Evolutionary conservation across 37 sponge, comb jelly and placozoan species (phyloP), one percentile per base, ranked within the genome.

Genomic region (Theonella swinhoei): DNA sequence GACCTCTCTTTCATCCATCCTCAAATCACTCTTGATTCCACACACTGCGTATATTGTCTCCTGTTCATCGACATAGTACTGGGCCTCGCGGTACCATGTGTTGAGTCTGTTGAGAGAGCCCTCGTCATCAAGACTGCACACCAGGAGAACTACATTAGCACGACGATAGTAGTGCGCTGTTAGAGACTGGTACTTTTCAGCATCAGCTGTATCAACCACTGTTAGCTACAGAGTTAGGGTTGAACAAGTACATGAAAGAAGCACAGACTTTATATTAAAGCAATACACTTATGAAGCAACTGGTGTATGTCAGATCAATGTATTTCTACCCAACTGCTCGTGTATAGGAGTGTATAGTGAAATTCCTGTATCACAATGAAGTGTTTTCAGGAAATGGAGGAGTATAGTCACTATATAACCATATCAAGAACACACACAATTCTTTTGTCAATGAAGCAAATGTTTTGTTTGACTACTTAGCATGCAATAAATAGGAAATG

Each of bases 101-200:
- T 68, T 38, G 32, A 91, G 87, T 61, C 80, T 74, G 14, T 72
- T 80, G 30, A 91, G 83, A 26, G 83, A 64, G 67, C 35, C 30
- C 68, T 86, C 87, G 40, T 63, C 82, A 75, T 91, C 91, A 41
- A 87, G 58, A 71, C 87, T 83, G 74, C 83, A 91, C 33, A 86
- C 75, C 35, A 91, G 79, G 35, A 86, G 36, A 42, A 91, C 82
- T 11, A 86, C 68, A 33, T 87, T 59, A 7, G 72, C 58, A 11
- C 80, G 47, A 1, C 74, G 66, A 47, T 91, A 91, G 87, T 85
- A 91, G 54, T 82, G 83, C 4, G 83, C 83, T 20, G 88, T 91
- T 35, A 86, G 73, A 25, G 87, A 87, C 72, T 86, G 83, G 42
- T 43, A 80, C 31, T 87, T 36, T 42, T 86, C 91, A 29, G 78